Percentiles rank a stretch among this genome's conserved stretches.
Conservation (phyloP, 2,113 vertebrate genomes). For the Campylomormyrus tamandua region DNA sequence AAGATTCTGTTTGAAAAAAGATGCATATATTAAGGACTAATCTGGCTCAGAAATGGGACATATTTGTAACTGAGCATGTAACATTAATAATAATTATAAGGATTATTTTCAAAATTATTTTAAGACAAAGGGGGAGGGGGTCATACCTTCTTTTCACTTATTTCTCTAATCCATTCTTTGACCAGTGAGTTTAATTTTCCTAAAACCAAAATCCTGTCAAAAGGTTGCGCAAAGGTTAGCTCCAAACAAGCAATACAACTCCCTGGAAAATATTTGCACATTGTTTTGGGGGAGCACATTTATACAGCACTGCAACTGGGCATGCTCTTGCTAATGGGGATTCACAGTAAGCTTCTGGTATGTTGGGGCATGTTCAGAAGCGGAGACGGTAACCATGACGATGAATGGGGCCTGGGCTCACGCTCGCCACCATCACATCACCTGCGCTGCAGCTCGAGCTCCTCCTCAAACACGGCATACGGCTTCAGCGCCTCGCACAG, state of each 20-base stretch:
- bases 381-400: background rate
- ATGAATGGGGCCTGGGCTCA: background rate
- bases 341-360: background rate
- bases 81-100: background rate
- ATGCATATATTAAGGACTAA: background rate
- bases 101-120: background rate
- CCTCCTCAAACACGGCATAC: slow-evolving; percentile 78
- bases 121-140: background rate
- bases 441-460: slow-evolving; percentile 80
- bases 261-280: background rate
- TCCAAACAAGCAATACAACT: background rate
- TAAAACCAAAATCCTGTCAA: slow-evolving; percentile 74
- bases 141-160: slow-evolving; percentile 78
- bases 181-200: slow-evolving; percentile 78
- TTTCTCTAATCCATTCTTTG: slow-evolving; percentile 82
- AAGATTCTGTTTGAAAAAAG: slow-evolving; percentile 64
- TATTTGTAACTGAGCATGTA: background rate
- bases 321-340: background rate
- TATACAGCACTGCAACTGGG: background rate
- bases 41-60: background rate
- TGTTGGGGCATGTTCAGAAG: background rate
- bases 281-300: background rate
- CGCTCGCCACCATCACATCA: slow-evolving; percentile 31
- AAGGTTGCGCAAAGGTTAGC: background rate
- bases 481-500: slow-evolving; percentile 74